A percentile compares a stretch with the other conserved stretches of the same genome.
Conservation (phyloP, 1,140 invertebrate genomes). For the Bombus huntii region DNA sequence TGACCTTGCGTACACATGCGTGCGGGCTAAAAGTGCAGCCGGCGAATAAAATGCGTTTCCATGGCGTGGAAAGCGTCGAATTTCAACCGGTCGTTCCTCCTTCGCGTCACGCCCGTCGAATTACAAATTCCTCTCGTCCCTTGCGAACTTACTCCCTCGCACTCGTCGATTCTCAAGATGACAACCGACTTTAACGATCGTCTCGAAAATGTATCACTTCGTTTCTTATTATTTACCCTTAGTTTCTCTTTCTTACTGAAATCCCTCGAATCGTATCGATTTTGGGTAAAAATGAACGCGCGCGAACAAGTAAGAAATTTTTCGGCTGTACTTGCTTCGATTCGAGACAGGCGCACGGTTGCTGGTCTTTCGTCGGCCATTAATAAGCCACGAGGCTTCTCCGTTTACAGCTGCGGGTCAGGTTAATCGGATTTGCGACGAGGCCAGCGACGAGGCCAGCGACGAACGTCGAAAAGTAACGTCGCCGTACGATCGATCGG, state of each 20-base stretch:
- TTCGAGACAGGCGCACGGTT: neutral
- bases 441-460: conserved; percentile 43
- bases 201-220: rapidly evolving
- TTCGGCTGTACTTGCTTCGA: conserved; percentile 9
- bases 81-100: conserved; percentile 41
- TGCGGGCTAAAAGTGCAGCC: conserved; percentile 74
- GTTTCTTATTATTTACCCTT: too few species aligned
- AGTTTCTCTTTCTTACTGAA: too few species aligned
- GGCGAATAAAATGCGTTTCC: conserved; percentile 59
- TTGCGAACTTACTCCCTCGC: too few species aligned
- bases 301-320: neutral
- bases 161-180: neutral
- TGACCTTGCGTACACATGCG: conserved; percentile 78
- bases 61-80: conserved; percentile 55
- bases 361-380: conserved; percentile 35
- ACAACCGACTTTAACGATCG: neutral
- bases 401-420: conserved; percentile 49
- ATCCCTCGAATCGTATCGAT: too few species aligned
- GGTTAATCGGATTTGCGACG: conserved; percentile 56
- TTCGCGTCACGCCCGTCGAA: conserved; percentile 59
- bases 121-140: conserved; percentile 48
- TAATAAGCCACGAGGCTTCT: conserved; percentile 56
- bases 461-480: conserved; percentile 40
- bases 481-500: conserved; percentile 30
- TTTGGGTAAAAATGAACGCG: too few species aligned